Base-by-base conservation (phyloP, 2,797 vertebrate genomes). In the Propithecus deckenii region DNA sequence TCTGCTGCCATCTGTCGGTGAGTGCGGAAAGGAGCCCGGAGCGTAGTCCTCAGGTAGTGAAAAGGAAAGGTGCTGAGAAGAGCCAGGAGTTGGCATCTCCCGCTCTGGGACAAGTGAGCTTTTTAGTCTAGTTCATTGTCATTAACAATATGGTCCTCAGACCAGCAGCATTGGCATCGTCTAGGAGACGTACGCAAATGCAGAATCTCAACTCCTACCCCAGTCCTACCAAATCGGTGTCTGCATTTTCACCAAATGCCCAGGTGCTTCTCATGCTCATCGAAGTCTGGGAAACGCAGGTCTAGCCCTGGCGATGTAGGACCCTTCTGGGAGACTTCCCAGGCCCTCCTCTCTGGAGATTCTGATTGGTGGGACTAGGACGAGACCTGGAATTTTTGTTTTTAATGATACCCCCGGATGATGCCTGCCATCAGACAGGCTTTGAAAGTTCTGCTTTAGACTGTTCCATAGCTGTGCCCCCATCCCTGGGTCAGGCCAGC, bases 1-100 rank as follows among this genome's bases (percentile, higher is more conserved):
- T 97, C 76, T 97, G 95, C 91, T 93, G 72, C 97, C 95, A 92
- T 78, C 95, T 97, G 55, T 96, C 13, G 91, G 91, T 74, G 76
- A 90, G 25, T 65, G 43, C 93, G 50, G 85, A 55, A 93, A 93
- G 86, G 41, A 72, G 7, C 35, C 79, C n/a, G 28, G 61, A 83
- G 18, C 15, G 1, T 7, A 18, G 71, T 52, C 48, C 18, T 5
- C 38, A 25, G 84, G 67, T 69, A n/a, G 63, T 43, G 38, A 48
- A 75, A 95, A 86, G 5, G 5, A 93, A 86, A 65, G 61, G 25
- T 84, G 46, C 69, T 65, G 52, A 20, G 80, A 78, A 94, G 86
- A 95, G 20, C 30, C 38, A 67, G 28, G 43, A 85, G 63, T 38
- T 71, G 13, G 30, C 55, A 20, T 30, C 30, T 89, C 20, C 41